phyloP scores from a whole-genome alignment of 2,113 vertebrate genomes.

The Hoplias malabaricus region DNA sequence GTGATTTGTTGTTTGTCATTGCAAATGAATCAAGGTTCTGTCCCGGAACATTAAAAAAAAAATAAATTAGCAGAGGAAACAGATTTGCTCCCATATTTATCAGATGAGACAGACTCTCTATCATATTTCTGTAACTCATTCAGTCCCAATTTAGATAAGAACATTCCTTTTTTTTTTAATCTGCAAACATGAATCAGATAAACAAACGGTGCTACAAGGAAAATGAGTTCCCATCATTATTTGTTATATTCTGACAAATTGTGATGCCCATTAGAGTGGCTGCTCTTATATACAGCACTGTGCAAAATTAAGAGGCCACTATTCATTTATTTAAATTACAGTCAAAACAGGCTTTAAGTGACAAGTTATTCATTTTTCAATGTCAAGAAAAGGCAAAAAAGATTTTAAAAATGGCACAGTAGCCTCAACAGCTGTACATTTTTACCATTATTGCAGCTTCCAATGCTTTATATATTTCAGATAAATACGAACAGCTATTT shows the following conservation, averaged over 20 bases:
- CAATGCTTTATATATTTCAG: no score
- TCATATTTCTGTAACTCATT: constrained; percentile 25
- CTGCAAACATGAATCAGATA: neutral
- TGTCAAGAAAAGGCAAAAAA: no score
- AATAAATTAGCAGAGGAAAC: neutral
- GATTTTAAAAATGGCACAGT: no score
- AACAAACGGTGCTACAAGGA: neutral
- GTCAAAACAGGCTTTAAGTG: no score
- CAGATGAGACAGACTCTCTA: constrained; percentile 15
- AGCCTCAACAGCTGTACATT: no score
- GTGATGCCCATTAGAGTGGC: neutral
- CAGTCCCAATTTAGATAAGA: constrained; percentile 16
- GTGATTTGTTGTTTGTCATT: constrained; percentile 4
- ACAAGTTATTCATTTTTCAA: no score
- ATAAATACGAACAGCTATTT: no score
- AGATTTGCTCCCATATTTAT: constrained; percentile 7
- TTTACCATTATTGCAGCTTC: no score
- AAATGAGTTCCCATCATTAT: neutral
- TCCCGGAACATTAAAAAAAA: neutral
- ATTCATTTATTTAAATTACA: no score
- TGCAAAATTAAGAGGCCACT: no score
- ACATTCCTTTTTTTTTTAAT: constrained; percentile 21
- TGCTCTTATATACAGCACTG: no score
- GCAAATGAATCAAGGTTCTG: constrained; percentile 1
- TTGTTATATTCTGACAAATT: neutral